These are phyloP conservation scores for Trachelus tabidus DNA, from an alignment of 2,888 invertebrate species.

Conservation along the genomic window DNA sequence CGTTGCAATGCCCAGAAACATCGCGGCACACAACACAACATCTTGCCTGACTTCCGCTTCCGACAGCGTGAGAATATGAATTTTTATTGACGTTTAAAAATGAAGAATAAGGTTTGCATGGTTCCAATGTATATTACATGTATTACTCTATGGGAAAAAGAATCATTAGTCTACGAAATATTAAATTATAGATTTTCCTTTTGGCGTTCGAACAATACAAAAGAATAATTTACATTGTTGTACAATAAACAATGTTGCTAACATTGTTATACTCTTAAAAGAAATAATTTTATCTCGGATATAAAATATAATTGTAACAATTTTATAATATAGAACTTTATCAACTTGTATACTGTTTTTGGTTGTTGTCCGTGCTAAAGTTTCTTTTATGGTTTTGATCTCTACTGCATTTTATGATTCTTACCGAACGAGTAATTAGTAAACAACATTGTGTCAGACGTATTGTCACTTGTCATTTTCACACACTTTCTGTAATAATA, in stretches of 20 bases:
- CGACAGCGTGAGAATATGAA: not conserved
- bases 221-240: not conserved
- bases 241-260: not conserved
- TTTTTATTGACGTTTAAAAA: not conserved
- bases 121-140: not conserved
- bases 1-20: not conserved
- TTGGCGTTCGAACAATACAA: not conserved
- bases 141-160: not conserved
- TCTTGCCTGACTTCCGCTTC: slow-evolving; percentile 41
- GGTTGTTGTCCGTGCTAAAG: not conserved
- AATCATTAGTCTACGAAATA: not conserved
- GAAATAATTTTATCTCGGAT: not conserved
- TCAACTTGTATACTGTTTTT: not conserved
- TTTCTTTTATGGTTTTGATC: not conserved
- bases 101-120: not conserved
- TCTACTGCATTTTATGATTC: not conserved
- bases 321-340: not conserved
- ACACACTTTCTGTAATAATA: not conserved
- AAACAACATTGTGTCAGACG: not conserved
- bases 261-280: not conserved
- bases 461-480: not conserved
- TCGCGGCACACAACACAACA: slow-evolving; percentile 33
- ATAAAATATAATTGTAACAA: not conserved
- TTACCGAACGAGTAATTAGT: not conserved
- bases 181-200: not conserved